These are phyloP conservation scores for Abrostola tripartita DNA, from an alignment of 2,888 invertebrate genomes.

Conservation along the genomic window DNA sequence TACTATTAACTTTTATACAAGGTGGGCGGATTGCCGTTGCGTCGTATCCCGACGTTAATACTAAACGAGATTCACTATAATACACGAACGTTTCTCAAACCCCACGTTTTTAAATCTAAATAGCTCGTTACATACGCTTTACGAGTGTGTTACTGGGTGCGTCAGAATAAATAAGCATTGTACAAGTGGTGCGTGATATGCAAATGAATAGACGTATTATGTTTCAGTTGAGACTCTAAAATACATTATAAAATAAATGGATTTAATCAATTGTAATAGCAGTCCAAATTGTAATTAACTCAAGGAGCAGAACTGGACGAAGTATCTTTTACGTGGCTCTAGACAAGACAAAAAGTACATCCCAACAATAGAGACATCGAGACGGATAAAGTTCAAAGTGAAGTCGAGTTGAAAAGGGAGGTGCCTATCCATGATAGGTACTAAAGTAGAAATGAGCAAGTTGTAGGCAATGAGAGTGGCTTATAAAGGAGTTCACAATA, in stretches of 20 bases:
- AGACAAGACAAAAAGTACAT: conserved; percentile 50
- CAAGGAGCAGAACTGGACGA: conserved; percentile 6
- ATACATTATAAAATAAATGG: no score
- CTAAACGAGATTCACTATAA: conserved; percentile 55
- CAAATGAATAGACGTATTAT: background rate
- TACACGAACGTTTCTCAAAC: conserved; percentile 19
- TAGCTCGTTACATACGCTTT: conserved; percentile 24
- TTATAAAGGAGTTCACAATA: conserved; percentile 72
- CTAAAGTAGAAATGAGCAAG: conserved; percentile 54
- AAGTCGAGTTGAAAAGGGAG: conserved; percentile 50
- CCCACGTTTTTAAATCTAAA: conserved; percentile 25
- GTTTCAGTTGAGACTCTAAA: no score
- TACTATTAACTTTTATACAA: conserved; percentile 64
- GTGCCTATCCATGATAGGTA: conserved; percentile 48
- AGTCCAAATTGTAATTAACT: conserved; percentile 6
- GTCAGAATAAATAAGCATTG: conserved; percentile 15
- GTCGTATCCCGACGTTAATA: conserved; percentile 54
- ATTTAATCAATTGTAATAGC: background rate
- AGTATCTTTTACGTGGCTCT: conserved; percentile 35
- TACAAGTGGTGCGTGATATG: background rate
- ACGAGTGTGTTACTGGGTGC: conserved; percentile 21
- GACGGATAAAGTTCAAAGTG: conserved; percentile 57
- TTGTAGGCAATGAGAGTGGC: conserved; percentile 62
- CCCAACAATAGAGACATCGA: conserved; percentile 52
- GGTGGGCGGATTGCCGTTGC: conserved; percentile 56